Conservation (phyloP, 1,140 invertebrate genomes). For the Megalonaias nervosa region DNA sequence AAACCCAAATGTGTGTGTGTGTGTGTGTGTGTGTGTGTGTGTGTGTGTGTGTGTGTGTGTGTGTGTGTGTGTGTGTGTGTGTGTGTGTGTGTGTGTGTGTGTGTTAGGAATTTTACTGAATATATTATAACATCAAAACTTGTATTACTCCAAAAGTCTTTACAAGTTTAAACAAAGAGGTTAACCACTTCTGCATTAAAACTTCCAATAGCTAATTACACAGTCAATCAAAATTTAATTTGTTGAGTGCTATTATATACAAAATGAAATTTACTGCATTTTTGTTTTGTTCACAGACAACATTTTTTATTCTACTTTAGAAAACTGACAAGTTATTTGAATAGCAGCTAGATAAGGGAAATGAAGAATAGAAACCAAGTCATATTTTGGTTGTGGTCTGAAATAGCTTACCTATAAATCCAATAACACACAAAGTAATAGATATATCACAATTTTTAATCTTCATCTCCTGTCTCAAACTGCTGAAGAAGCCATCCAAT, state of each 20-base stretch:
- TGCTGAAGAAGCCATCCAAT: slow-evolving; percentile 64
- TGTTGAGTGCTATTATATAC: background rate
- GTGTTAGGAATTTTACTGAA: too few species aligned
- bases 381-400: background rate
- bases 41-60: too few species aligned
- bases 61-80: too few species aligned
- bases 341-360: background rate
- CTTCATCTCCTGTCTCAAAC: slow-evolving; percentile 57
- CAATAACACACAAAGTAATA: slow-evolving; percentile 62
- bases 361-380: background rate
- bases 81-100: too few species aligned
- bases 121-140: too few species aligned
- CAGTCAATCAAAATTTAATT: background rate
- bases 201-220: background rate
- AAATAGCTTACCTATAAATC: slow-evolving; percentile 58
- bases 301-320: background rate
- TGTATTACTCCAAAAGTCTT: too few species aligned
- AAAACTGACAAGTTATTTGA: background rate
- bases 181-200: too few species aligned
- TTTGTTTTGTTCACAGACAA: background rate
- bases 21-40: too few species aligned
- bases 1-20: too few species aligned
- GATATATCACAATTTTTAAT: slow-evolving; percentile 56
- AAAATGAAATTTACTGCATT: background rate
- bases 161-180: too few species aligned